These are phyloP conservation scores for Pristionchus mayeri DNA, from an alignment of 2,888 invertebrate species.

Conservation along the genomic window DNA sequence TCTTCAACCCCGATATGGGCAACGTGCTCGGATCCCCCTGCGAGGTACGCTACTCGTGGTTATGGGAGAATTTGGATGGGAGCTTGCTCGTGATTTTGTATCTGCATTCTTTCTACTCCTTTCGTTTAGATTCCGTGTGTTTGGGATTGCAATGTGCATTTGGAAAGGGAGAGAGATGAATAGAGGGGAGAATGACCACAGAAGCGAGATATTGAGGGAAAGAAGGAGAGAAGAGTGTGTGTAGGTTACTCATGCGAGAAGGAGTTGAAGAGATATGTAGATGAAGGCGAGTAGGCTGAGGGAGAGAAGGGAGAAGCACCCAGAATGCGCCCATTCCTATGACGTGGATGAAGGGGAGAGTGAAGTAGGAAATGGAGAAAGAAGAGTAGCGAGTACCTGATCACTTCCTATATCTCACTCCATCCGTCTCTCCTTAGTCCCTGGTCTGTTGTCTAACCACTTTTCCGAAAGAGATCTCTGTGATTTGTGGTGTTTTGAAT, in stretches of 20 bases:
- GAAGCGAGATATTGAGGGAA: background rate
- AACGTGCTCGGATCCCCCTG: conserved; percentile 76
- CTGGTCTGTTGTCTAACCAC: background rate
- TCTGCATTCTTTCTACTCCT: background rate
- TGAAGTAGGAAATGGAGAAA: too few relatives aligned
- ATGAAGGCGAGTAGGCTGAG: background rate
- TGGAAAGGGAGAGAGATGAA: conserved; percentile 17
- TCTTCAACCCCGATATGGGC: conserved; percentile 88
- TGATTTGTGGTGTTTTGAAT: conserved; percentile 1
- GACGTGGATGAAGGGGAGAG: too few relatives aligned
- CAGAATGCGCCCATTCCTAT: background rate
- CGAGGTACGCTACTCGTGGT: conserved; percentile 57
- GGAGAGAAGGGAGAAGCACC: background rate
- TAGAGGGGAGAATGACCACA: background rate
- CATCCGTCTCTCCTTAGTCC: background rate
- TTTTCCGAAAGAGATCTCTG: background rate
- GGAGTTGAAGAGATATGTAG: background rate
- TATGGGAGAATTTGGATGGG: background rate
- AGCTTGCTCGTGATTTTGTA: background rate
- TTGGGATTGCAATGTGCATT: background rate
- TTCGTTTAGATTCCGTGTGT: conserved; percentile 26
- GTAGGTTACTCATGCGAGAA: background rate
- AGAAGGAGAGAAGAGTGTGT: background rate
- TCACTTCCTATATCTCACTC: background rate
- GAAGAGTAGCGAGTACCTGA: background rate